Evolutionary conservation across 92 coral and sea anemone species (phyloP), one percentile per base, ranked within the genome.

Genomic region (Porites evermanni): DNA sequence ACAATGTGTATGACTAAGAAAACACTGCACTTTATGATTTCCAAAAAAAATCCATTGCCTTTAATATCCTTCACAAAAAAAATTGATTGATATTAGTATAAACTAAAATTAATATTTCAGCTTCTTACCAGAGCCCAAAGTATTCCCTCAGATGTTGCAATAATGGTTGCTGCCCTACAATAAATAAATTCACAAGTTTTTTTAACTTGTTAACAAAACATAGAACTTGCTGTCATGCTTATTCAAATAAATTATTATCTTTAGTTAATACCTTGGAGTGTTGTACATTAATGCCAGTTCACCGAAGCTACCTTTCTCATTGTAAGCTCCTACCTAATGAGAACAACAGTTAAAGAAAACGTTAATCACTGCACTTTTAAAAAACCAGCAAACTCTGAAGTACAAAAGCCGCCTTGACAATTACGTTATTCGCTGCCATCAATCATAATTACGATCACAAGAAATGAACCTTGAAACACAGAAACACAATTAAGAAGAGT

Each of bases 231-330:
- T 6, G 64, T 12, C 47, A 38, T 38, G 47, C 0, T 38, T 4
- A 38, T 38, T 38, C 47, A 38, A 38, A 38, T 29, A 29, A 29
- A 29, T 29, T 2, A 29, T 38, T 38, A 38, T 38, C 6, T 38
- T n/a, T n/a, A n/a, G n/a, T n/a, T 38, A 38, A 38, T 81, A 97
- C 99, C 99, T 97, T 70, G 99, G 99, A 20, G 99, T 97, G 82
- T 97, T 97, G 81, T 97, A 97, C 99, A 97, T 97, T 80, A 97
- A 91, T 23, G 99, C 99, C 51, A 97, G 95, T 81, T 97, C 99
- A 78, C 99, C 99, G 90, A 97, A 97, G 79, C 99, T 97, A 53
- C 99, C 99, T 76, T 90, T 97, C 86, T 95, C 93, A 88, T 84
- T 89, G 88, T 97, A 97, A 50, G 88, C 79, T n/a, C 99, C 99